Conservation (phyloP, 2,113 vertebrate genomes). For the Pituophis catenifer region DNA sequence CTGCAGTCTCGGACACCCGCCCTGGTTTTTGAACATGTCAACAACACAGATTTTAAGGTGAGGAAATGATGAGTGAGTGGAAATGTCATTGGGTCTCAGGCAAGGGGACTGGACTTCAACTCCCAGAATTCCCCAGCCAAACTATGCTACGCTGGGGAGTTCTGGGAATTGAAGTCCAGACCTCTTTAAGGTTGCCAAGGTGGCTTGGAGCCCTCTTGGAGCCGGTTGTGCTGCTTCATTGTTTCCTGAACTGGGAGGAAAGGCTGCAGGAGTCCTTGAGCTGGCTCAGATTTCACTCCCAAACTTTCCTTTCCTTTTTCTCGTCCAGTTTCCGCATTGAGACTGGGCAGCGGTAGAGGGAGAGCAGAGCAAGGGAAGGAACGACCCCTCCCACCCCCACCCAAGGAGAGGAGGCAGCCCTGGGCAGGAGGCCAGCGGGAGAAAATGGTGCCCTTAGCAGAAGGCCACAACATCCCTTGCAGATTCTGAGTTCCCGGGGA, state of each 20-base stretch:
- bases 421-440: not conserved
- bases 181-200: no score
- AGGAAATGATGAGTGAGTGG: not conserved
- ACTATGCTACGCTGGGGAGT: no score
- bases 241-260: not conserved
- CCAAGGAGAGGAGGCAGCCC: not conserved
- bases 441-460: not conserved
- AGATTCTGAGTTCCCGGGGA: no score
- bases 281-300: not conserved
- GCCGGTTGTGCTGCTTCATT: not conserved
- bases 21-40: conserved; percentile 85
- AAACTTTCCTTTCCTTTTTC: not conserved
- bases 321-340: accelerated
- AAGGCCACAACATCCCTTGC: not conserved
- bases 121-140: no score
- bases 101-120: no score
- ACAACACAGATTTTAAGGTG: conserved; percentile 90
- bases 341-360: accelerated
- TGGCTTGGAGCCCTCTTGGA: not conserved
- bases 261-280: not conserved
- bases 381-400: no score
- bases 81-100: no score
- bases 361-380: no score
- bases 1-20: conserved; percentile 83
- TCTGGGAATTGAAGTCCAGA: no score